Evolutionary conservation across 2,797 vertebrate genomes (phyloP).

Genomic region (Hypotaenidia philippensis): DNA sequence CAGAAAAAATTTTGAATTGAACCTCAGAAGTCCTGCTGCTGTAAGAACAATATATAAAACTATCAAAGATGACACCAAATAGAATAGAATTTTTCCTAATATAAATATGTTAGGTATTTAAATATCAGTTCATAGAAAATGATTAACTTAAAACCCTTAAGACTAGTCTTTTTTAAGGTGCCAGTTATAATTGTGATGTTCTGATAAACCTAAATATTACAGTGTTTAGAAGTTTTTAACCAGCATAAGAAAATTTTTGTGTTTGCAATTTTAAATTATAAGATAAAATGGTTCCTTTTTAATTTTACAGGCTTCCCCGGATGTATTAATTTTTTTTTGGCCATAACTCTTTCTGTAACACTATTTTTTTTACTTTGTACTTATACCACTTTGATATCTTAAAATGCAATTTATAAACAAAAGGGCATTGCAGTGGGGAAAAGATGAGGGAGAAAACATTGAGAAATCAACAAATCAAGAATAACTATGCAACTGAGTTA

Average conservation of each 20-base stretch:
- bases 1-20: not conserved
- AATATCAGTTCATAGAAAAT: not conserved
- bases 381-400: not conserved
- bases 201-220: not conserved
- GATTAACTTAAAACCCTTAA: not conserved
- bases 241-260: not conserved
- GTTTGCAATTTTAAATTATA: not conserved
- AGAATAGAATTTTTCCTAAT: not conserved
- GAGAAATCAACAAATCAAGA: not conserved
- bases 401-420: not conserved
- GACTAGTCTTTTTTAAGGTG: not conserved
- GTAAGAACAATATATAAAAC: not conserved
- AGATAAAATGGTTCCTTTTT: accelerated
- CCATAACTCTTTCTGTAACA: not conserved
- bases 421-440: not conserved
- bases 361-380: not conserved
- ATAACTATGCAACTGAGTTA: not conserved
- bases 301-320: not conserved
- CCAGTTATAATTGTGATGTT: not conserved
- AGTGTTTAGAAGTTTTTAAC: not conserved
- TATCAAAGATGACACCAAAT: not conserved
- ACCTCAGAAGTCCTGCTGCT: not conserved
- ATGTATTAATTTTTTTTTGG: not conserved
- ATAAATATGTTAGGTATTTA: not conserved
- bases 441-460: not conserved